phyloP scores from a whole-genome alignment of 2,888 invertebrate genomes.

The Corythucha ciliata region DNA sequence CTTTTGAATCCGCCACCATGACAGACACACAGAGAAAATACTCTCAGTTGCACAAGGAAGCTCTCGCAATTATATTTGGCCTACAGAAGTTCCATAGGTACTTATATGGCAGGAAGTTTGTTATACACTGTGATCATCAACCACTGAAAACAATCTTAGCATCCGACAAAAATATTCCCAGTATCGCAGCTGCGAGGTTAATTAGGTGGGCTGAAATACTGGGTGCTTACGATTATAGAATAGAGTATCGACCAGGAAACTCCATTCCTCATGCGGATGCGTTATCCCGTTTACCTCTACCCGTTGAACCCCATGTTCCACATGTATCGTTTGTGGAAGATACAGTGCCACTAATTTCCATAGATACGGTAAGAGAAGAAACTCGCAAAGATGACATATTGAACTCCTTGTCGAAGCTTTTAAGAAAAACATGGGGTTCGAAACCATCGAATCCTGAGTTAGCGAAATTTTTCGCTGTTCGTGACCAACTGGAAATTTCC shows the following conservation, averaged over 20 bases:
- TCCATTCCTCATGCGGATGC: too few species aligned
- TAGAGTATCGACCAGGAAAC: too few species aligned
- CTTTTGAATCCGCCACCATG: constrained; percentile 20
- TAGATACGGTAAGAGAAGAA: too few species aligned
- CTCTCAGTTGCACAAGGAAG: constrained; percentile 21
- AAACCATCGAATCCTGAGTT: too few species aligned
- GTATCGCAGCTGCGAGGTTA: constrained; percentile 5
- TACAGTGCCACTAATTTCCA: too few species aligned
- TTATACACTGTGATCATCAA: constrained; percentile 9
- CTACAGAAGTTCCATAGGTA: constrained; percentile 24
- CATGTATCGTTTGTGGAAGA: too few species aligned
- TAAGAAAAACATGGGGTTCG: too few species aligned
- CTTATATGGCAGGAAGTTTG: constrained; percentile 4
- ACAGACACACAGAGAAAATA: constrained; percentile 24
- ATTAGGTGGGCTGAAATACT: constrained; percentile 11
- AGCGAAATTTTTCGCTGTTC: too few species aligned
- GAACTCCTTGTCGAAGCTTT: too few species aligned
- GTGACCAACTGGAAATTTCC: too few species aligned
- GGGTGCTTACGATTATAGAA: constrained; percentile 1
- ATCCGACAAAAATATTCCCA: neutral
- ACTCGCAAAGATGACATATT: too few species aligned
- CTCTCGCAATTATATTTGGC: constrained; percentile 11
- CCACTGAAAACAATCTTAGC: constrained; percentile 5
- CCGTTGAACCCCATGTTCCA: neutral
- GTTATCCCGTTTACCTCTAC: neutral